Evolutionary conservation across 2,888 invertebrate genomes (phyloP).

Genomic region (Ochropleura leucogaster): DNA sequence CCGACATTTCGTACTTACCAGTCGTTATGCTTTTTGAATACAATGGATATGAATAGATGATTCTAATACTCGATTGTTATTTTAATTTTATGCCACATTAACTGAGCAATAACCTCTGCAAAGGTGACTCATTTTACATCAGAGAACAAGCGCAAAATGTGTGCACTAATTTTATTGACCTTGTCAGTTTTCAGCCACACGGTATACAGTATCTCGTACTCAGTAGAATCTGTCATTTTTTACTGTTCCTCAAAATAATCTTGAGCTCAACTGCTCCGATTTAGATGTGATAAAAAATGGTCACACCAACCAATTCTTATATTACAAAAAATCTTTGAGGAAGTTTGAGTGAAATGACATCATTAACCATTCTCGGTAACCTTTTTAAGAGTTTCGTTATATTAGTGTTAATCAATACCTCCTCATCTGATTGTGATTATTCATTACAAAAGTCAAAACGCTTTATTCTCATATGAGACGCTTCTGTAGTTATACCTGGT

Average conservation of each 20-base stretch:
- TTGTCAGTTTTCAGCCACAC: constrained; percentile 68
- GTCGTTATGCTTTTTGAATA: constrained; percentile 56
- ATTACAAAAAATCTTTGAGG: constrained; percentile 23
- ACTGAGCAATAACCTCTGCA: constrained; percentile 66
- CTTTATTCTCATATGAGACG: constrained; percentile 34
- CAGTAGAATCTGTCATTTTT: constrained; percentile 24
- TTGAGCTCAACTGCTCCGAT: constrained; percentile 19
- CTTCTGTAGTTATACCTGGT: constrained; percentile 52
- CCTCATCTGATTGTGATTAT: constrained; percentile 26
- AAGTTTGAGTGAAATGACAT: constrained; percentile 23
- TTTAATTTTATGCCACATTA: constrained; percentile 67
- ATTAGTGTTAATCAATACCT: constrained; percentile 26
- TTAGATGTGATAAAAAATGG: constrained; percentile 35
- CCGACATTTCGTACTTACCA: constrained; percentile 24
- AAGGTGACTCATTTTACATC: constrained; percentile 65
- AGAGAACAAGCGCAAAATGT: constrained; percentile 60
- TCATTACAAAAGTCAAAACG: constrained; percentile 37
- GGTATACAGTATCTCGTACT: constrained; percentile 24
- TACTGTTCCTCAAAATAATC: constrained; percentile 21
- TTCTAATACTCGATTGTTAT: constrained; percentile 59
- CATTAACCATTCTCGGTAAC: constrained; percentile 26
- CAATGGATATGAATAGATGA: constrained; percentile 61
- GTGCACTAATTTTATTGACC: constrained; percentile 78
- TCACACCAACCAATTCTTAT: constrained; percentile 14
- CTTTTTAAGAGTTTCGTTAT: constrained; percentile 10